Base-by-base conservation (phyloP, 1,140 invertebrate genomes). In the Euschistus heros region DNA sequence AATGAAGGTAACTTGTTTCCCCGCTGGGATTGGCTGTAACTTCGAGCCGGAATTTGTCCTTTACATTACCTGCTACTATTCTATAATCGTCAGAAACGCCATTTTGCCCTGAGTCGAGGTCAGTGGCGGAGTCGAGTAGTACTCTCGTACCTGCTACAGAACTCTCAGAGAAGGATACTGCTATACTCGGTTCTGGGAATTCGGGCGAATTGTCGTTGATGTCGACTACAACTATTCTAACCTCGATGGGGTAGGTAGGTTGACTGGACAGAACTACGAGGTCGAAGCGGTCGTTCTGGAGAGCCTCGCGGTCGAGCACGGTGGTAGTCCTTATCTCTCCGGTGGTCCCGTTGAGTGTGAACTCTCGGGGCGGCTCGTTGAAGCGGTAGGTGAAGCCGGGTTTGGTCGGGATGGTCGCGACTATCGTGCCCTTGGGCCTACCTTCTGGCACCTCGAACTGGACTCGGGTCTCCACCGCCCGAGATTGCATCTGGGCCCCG, bases 191-290 rank as follows among this genome's bases (percentile, higher is more conserved):
- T 73, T 97, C 93, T 0, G 91, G 92, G 78, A 96, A 94, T 74
- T 87, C 84, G 0, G 92, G 91, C 26, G 86, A 80, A 76, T 95
- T 92, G 75, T 95, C 92, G 75, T 95, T 95, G 20, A 93, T 81
- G 74, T 96, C 92, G 0, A 86, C 75, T 2, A 96, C 88, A 15
- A 86, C 76, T 66, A 95, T 90, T 66, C 90, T 79, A 14, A 96
- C 91, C 75, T 94, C 92, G 63, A 95, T 91, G 0, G 92, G 92
- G 75, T 94, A 94, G 0, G 91, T 94, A 3, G 92, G 91, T 72
- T 93, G 91, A 72, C 89, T 93, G 13, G 91, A 94, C 18, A 94
- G 77, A 3, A 94, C 87, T 18, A 95, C 91, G 62, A 94, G 79
- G 72, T 94, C 91, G 74, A 92, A 94, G 27, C 88, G 81, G 71